A percentile compares a stretch with the other conserved stretches of the same genome.
Conservation (phyloP, 2,113 vertebrate species). For the Austrofundulus limnaeus region DNA sequence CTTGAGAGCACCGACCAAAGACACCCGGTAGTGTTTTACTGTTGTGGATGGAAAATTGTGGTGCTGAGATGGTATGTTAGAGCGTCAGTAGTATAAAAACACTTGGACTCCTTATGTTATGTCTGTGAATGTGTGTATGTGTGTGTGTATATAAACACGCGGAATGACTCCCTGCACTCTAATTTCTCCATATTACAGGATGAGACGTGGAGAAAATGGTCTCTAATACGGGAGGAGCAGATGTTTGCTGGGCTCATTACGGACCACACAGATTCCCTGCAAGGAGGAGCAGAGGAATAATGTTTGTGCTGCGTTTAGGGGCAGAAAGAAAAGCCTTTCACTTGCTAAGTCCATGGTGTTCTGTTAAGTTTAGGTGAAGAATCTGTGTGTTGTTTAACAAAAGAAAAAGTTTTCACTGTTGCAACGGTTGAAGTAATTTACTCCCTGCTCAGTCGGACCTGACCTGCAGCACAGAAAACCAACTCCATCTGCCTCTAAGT, state of each 20-base stretch:
- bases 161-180: conserved; percentile 70
- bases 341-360: conserved; percentile 6
- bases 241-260: conserved; percentile 74
- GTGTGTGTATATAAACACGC: conserved; percentile 65
- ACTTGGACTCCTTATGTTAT: conserved; percentile 74
- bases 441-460: conserved; percentile 30
- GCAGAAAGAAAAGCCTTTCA: conserved; percentile 12
- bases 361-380: conserved; percentile 1
- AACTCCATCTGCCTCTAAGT: conserved; percentile 33
- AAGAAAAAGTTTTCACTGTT: neutral
- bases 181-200: conserved; percentile 80
- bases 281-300: conserved; percentile 25
- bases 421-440: conserved; percentile 9
- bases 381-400: conserved; percentile 31
- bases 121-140: conserved; percentile 56
- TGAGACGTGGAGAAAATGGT: conserved; percentile 71
- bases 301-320: conserved; percentile 17
- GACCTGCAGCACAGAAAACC: conserved; percentile 45
- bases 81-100: conserved; percentile 75
- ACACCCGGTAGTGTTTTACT: conserved; percentile 72
- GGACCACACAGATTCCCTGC: conserved; percentile 71
- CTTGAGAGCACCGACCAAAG: conserved; percentile 29
- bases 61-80: conserved; percentile 72
- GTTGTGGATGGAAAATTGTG: conserved; percentile 76
- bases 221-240: conserved; percentile 73